phyloP scores from a whole-genome alignment of 2,888 invertebrate species.

The Allygus modestus region DNA sequence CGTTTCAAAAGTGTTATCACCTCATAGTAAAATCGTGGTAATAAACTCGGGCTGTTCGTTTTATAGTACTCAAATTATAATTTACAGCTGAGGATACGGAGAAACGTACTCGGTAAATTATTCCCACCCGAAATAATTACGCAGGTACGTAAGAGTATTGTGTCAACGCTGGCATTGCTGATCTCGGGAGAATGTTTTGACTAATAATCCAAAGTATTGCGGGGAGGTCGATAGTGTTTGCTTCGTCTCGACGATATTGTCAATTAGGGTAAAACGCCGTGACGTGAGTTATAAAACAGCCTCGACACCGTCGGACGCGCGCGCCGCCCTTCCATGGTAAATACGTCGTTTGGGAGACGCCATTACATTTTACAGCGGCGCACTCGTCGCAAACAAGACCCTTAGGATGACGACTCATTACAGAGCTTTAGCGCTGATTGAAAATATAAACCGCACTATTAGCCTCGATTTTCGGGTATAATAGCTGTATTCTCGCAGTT shows the following conservation, averaged over 20 bases:
- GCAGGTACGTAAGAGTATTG: too few species aligned
- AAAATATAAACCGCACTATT: background rate
- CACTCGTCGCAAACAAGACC: background rate
- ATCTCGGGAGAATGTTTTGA: too few species aligned
- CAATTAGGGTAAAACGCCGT: slow-evolving; percentile 12
- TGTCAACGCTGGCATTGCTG: too few species aligned
- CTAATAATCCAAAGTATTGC: background rate
- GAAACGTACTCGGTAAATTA: too few species aligned
- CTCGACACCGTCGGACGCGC: background rate
- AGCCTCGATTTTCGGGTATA: too few species aligned
- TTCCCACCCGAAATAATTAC: too few species aligned
- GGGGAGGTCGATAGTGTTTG: slow-evolving; percentile 14
- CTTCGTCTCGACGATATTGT: slow-evolving; percentile 14
- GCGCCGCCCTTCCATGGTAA: background rate
- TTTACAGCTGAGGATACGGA: too few species aligned
- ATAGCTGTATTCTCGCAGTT: too few species aligned
- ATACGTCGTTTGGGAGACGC: background rate
- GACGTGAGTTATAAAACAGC: background rate
- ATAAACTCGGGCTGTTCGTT: too few species aligned
- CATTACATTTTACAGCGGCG: background rate
- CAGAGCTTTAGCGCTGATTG: slow-evolving; percentile 9
- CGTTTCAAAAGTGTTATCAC: too few species aligned
- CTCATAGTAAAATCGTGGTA: too few species aligned
- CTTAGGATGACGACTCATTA: background rate
- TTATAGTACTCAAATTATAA: too few species aligned